These are phyloP conservation scores for Hassar affinis DNA, from an alignment of 2,113 vertebrate genomes.

Conservation along the genomic window DNA sequence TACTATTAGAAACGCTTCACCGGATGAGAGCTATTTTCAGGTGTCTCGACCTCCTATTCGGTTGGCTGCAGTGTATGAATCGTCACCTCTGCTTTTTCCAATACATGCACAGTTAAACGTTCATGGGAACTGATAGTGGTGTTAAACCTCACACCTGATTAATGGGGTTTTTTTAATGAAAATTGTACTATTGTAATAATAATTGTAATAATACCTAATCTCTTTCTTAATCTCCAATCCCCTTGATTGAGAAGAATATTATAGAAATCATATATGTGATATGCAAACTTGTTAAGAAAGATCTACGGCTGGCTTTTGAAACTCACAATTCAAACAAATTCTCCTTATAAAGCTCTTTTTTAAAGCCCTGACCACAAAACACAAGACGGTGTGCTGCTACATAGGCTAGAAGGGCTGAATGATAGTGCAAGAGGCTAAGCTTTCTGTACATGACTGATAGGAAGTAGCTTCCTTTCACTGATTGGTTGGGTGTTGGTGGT, in stretches of 20 bases:
- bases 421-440: neutral
- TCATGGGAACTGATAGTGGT: neutral
- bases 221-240: neutral
- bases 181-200: neutral
- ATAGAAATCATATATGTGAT: neutral
- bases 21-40: slow-evolving; percentile 32
- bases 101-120: slow-evolving; percentile 8
- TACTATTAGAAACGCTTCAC: neutral
- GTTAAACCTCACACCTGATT: neutral
- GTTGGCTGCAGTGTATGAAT: neutral
- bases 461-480: neutral
- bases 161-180: neutral
- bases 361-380: neutral
- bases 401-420: neutral
- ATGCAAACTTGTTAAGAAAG: neutral
- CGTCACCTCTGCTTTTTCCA: slow-evolving; percentile 23
- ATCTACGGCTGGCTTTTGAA: neutral
- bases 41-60: neutral
- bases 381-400: neutral
- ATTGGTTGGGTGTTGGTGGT: neutral
- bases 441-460: neutral
- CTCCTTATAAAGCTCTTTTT: neutral
- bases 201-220: neutral
- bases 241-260: neutral
- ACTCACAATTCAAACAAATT: neutral